phyloP scores from a whole-genome alignment of 2,888 invertebrate species.

The Eudemis profundana region DNA sequence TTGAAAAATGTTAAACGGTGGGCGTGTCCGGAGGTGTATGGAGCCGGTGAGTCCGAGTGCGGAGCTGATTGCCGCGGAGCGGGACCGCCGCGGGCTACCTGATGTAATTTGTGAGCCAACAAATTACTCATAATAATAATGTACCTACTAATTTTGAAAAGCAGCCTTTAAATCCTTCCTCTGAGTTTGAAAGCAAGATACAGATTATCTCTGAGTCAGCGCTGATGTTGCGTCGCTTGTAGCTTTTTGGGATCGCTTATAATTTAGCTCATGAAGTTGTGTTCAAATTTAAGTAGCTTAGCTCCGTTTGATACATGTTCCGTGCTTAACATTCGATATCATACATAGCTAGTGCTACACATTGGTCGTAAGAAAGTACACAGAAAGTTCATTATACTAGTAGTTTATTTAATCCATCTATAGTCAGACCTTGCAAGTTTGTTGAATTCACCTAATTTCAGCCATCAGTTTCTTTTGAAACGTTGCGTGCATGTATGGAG shows the following conservation, averaged over 20 bases:
- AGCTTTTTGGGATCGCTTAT: constrained; percentile 3
- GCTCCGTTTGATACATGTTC: background rate
- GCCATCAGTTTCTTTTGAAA: too few species aligned
- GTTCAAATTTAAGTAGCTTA: constrained; percentile 9
- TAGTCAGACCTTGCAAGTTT: too few species aligned
- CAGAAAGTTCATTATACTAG: too few species aligned
- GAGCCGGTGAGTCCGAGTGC: constrained; percentile 50
- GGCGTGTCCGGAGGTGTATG: constrained; percentile 73
- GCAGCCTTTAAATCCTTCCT: constrained; percentile 61
- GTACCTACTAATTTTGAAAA: constrained; percentile 78
- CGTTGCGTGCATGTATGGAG: too few species aligned
- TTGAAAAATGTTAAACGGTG: constrained; percentile 83
- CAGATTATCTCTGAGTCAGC: constrained; percentile 68
- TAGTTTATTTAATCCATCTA: too few species aligned
- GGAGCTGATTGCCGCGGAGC: constrained; percentile 66
- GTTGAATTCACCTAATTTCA: too few species aligned
- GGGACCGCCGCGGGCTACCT: constrained; percentile 80
- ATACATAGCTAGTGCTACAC: too few species aligned
- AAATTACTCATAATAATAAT: constrained; percentile 84
- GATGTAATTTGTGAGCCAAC: constrained; percentile 79
- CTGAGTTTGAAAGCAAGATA: constrained; percentile 57
- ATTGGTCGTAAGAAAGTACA: too few species aligned
- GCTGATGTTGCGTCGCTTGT: constrained; percentile 40
- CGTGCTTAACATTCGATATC: background rate
- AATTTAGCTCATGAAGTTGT: constrained; percentile 20